Base-by-base conservation (phyloP, 1,140 invertebrate genomes). In the Aphaenogaster floridana region DNA sequence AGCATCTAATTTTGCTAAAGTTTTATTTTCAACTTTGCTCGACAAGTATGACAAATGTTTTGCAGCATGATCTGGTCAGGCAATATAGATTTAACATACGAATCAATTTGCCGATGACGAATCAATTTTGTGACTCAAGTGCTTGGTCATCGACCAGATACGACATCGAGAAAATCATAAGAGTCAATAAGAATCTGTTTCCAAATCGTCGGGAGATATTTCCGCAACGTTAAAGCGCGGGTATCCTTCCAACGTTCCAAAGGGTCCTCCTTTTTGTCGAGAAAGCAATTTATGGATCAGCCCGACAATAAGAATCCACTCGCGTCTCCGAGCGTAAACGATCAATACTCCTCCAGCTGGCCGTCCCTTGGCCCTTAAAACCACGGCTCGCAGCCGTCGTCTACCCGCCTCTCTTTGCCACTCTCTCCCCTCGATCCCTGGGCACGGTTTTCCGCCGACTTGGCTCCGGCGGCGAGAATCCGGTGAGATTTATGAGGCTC, bases 331-430 rank as follows among this genome's bases (percentile, higher is more conserved):
- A 74, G 69, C 39, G 83, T 48, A 52, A 80, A 72, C 88, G 88
- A 90, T 90, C 89, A 87, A 90, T 90, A 90, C 76, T 84, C 63
- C 64, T 42, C 5, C 66, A 54, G 52, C 34, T 68, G 61, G 71
- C 71, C 63, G 77, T 39, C 80, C 84, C 86, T 90, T 72, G 84
- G 69, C 66, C 61, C 81, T 89, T 80, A 77, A 69, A 69, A 80
- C 52, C 83, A 74, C 74, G 68, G 74, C 2, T 28, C 11, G 34
- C 9, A 68, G 39, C n/a, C 63, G 50, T 87, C 34, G 59, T 45
- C 86, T 84, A 39, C 21, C 52, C 45, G 15, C 64, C 54, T 81
- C 42, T 28, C 28, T 28, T 28, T 28, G 69, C 45, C 11, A 77
- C 76, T 77, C 9, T 76, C 57, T 36, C 34, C 13, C 59, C 15